Evolutionary conservation across 1,140 invertebrate species (phyloP).

Genomic region (Nebria ingens): DNA sequence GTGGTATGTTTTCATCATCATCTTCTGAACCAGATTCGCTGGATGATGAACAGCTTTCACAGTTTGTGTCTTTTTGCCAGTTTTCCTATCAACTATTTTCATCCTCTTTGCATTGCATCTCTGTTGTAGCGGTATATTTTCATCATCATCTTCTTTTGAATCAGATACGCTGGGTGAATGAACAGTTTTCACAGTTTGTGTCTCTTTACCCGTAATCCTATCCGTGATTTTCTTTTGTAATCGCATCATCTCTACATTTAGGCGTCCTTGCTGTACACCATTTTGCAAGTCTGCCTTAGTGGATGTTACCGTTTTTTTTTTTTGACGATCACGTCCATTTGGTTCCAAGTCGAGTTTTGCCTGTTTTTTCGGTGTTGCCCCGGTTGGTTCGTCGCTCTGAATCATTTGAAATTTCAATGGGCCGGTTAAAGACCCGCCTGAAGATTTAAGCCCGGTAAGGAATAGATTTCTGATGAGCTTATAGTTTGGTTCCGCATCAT

Average conservation of each 20-base stretch:
- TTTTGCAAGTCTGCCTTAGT: constrained; percentile 1
- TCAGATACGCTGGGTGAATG: too few species aligned
- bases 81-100: constrained; percentile 13
- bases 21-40: too few species aligned
- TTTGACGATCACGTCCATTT: neutral
- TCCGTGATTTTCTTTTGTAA: constrained; percentile 15
- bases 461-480: constrained; percentile 56
- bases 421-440: constrained; percentile 27
- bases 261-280: constrained; percentile 13
- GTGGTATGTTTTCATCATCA: too few species aligned
- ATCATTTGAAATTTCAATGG: constrained; percentile 22
- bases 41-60: too few species aligned
- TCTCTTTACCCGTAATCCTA: constrained; percentile 6
- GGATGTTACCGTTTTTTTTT: neutral
- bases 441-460: constrained; percentile 40
- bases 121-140: neutral
- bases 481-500: constrained; percentile 66
- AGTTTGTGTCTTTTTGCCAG: constrained; percentile 7
- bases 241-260: constrained; percentile 22
- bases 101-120: constrained; percentile 22
- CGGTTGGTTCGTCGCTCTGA: neutral
- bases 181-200: constrained; percentile 5
- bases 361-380: neutral
- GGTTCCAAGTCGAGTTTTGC: neutral
- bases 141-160: too few species aligned